phyloP scores from a whole-genome alignment of 2,797 vertebrate genomes.

The Cuniculus paca region DNA sequence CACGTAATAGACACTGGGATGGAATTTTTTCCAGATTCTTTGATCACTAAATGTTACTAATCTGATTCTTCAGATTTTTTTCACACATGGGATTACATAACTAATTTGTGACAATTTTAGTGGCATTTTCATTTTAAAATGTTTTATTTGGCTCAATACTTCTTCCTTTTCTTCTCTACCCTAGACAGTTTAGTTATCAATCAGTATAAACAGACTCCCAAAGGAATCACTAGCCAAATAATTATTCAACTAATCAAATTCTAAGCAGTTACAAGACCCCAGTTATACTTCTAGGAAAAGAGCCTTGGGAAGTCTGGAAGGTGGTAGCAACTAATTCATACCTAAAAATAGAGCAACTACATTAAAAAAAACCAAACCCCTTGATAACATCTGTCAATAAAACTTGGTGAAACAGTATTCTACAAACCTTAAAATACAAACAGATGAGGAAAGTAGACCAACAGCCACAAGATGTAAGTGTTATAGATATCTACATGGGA shows the following conservation, averaged over 20 bases:
- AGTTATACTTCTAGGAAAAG: not conserved
- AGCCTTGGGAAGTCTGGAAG: not conserved
- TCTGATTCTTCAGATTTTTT: not conserved
- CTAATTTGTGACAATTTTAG: constrained; percentile 5
- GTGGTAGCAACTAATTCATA: not conserved
- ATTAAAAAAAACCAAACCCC: not conserved
- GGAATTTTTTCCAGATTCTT: not conserved
- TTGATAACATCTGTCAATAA: not conserved
- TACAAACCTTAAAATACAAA: not conserved
- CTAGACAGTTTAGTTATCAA: not conserved
- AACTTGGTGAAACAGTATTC: not conserved
- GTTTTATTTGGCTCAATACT: constrained; percentile 1
- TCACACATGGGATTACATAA: not conserved
- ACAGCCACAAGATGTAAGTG: not conserved
- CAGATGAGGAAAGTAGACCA: not conserved
- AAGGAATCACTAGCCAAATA: not conserved
- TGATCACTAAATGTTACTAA: not conserved
- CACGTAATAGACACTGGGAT: not conserved
- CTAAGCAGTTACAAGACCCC: not conserved
- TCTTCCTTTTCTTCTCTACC: not conserved
- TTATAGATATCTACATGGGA: not conserved
- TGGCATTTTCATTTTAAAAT: constrained; percentile 40
- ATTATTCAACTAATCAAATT: not conserved
- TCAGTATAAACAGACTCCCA: not conserved
- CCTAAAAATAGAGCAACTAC: not conserved